Percentiles rank a stretch among this genome's conserved stretches.
Evolutionary conservation across 1,140 invertebrate species (phyloP).

Genomic region (Meloidogyne chitwoodi): DNA sequence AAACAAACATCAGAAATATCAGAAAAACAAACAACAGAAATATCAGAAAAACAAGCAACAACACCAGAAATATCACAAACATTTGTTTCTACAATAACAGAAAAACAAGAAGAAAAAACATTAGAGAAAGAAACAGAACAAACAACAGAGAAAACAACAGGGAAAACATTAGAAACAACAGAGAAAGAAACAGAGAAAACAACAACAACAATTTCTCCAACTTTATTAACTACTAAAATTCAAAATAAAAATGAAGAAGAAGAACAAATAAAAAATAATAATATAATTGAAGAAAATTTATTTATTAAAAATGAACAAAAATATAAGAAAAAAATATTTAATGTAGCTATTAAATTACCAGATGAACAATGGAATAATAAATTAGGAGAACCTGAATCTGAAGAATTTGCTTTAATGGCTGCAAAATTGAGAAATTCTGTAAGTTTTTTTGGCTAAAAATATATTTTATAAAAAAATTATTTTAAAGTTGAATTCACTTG

Average conservation of each 20-base stretch:
- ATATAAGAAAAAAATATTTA: background rate
- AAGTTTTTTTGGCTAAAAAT: background rate
- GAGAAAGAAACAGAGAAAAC: background rate
- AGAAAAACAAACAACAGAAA: background rate
- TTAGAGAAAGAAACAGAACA: background rate
- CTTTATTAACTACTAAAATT: background rate
- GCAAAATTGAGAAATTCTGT: constrained; percentile 19
- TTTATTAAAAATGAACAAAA: background rate
- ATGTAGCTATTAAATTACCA: constrained; percentile 10
- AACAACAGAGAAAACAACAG: background rate
- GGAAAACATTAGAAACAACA: too few species aligned
- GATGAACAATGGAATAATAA: constrained; percentile 20
- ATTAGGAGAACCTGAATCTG: constrained; percentile 32
- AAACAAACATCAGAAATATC: constrained; percentile 4
- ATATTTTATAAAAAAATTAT: too few species aligned
- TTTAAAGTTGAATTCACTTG: constrained; percentile 33
- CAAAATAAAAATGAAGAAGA: background rate
- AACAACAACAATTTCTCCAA: background rate
- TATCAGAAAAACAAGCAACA: background rate
- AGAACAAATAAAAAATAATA: constrained; percentile 2
- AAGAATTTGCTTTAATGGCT: constrained; percentile 9
- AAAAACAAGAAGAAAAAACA: background rate
- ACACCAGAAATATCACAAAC: background rate
- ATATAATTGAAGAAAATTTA: background rate
- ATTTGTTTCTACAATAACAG: background rate